phyloP scores from a whole-genome alignment of 1,140 invertebrate species.

The Euura saliciscinereae region DNA sequence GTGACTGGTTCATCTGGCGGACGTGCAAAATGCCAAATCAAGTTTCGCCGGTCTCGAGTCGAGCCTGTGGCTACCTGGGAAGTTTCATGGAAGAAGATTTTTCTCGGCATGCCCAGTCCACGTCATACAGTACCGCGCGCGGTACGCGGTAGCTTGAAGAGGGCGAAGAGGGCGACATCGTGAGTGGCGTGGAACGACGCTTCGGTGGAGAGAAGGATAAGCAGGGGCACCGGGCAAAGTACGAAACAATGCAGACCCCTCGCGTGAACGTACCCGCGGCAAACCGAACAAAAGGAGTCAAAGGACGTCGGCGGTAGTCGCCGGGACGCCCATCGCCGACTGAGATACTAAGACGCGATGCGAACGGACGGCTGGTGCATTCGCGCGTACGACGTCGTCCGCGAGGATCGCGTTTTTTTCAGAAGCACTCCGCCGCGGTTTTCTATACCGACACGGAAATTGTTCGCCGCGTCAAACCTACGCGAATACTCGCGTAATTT shows the following conservation, averaged over 20 bases:
- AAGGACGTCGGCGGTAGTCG: neutral
- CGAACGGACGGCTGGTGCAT: neutral
- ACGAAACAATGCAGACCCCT: slow-evolving; percentile 5
- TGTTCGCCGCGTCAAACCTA: no score
- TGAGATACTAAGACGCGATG: neutral
- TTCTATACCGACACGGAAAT: no score
- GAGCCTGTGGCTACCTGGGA: no score
- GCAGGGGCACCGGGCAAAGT: neutral
- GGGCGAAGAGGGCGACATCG: neutral
- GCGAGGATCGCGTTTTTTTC: neutral
- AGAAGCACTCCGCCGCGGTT: no score
- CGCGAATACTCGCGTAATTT: no score
- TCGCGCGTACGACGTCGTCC: neutral
- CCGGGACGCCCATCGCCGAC: neutral
- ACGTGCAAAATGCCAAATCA: neutral
- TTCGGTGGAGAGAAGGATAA: neutral
- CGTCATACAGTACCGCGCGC: no score
- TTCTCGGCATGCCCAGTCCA: no score
- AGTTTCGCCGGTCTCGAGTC: no score
- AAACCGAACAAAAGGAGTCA: neutral
- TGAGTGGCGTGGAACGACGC: neutral
- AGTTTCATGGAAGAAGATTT: no score
- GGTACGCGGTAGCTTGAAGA: no score
- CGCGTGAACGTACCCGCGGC: slow-evolving; percentile 2
- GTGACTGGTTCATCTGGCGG: neutral